A percentile compares a stretch with the other conserved stretches of the same genome.
Conservation (phyloP, 2,797 vertebrate species). For the Eidolon dupreanum region DNA sequence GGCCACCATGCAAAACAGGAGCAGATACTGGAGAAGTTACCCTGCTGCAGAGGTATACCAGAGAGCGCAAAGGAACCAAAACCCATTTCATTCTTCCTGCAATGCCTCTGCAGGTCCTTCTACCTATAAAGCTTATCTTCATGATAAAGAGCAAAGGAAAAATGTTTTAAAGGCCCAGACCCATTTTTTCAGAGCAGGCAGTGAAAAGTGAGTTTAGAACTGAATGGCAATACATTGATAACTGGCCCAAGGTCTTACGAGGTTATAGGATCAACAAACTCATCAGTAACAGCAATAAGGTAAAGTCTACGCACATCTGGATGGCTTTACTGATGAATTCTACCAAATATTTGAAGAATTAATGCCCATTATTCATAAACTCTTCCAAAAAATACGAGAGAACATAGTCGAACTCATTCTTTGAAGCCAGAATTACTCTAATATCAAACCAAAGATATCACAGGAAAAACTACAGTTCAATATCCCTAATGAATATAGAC, state of each 20-base stretch:
- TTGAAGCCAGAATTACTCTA: not conserved
- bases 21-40: not conserved
- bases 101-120: not conserved
- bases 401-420: not conserved
- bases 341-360: not conserved
- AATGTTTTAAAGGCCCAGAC: not conserved
- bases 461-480: not conserved
- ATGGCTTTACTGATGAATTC: slow-evolving; percentile 11
- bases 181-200: not conserved
- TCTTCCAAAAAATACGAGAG: not conserved
- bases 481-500: not conserved
- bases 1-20: not conserved
- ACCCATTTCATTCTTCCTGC: not conserved
- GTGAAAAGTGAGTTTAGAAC: not conserved
- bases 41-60: not conserved
- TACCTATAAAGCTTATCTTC: not conserved
- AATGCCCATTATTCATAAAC: not conserved
- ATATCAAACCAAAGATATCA: not conserved
- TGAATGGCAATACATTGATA: not conserved
- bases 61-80: not conserved
- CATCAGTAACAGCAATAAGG: not conserved
- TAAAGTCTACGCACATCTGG: not conserved
- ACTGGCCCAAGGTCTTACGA: not conserved
- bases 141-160: slow-evolving; percentile 8
- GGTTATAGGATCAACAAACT: not conserved